Evolutionary conservation across 2,113 vertebrate genomes (phyloP).

Genomic region (Phylloscopus trochiloides): DNA sequence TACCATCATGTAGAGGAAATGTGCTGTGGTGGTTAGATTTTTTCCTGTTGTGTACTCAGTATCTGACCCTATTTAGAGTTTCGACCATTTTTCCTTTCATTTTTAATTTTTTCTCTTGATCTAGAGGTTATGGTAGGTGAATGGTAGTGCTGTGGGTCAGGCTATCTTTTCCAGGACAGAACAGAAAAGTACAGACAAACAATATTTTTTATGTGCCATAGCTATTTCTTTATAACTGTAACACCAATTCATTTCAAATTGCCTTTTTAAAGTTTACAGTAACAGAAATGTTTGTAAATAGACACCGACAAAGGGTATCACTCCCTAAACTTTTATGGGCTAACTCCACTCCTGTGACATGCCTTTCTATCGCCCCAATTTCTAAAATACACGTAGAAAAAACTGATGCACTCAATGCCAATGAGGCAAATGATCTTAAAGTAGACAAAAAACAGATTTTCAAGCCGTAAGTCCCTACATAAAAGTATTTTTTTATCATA

Average conservation of each 20-base stretch:
- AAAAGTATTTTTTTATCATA: neutral
- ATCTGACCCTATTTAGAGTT: neutral
- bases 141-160: neutral
- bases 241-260: neutral
- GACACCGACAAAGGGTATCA: neutral
- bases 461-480: neutral
- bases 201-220: neutral
- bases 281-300: neutral
- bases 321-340: neutral
- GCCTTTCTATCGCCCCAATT: neutral
- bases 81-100: neutral
- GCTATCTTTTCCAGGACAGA: slow-evolving; percentile 19
- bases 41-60: neutral
- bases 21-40: neutral
- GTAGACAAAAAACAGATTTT: neutral
- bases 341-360: neutral
- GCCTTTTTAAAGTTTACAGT: neutral
- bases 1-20: neutral
- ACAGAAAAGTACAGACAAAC: neutral
- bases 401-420: neutral
- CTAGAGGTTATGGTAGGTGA: neutral
- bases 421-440: neutral
- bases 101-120: neutral
- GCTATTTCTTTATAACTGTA: neutral
- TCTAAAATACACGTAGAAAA: neutral